Conservation (phyloP, 2,797 vertebrate species). For the Hypotaenidia philippensis region DNA sequence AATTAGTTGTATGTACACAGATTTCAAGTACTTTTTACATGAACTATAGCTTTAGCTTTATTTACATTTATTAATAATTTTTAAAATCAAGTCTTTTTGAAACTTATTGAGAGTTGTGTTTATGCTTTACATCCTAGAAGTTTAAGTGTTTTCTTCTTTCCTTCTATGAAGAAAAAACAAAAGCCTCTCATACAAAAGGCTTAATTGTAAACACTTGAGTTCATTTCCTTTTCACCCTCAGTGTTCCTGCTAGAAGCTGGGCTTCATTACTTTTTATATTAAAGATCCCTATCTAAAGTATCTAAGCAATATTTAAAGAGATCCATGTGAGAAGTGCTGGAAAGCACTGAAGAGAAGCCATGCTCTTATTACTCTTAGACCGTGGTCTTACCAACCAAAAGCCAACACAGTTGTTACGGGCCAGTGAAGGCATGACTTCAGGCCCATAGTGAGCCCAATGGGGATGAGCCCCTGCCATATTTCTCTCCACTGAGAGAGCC, state of each 20-base stretch:
- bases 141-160: background rate
- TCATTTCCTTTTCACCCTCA: background rate
- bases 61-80: background rate
- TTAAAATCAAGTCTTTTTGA: background rate
- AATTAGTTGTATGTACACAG: background rate
- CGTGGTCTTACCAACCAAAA: background rate
- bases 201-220: conserved; percentile 9
- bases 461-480: background rate
- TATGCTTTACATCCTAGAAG: background rate
- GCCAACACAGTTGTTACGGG: background rate
- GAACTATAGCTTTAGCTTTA: background rate
- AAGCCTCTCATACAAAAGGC: background rate
- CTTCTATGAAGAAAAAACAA: background rate
- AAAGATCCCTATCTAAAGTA: conserved; percentile 35
- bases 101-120: background rate
- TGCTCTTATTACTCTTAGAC: background rate
- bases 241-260: rapidly evolving
- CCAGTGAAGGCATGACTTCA: background rate
- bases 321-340: background rate
- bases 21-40: background rate
- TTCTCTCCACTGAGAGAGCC: background rate
- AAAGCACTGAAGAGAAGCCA: background rate
- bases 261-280: conserved; percentile 14
- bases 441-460: rapidly evolving
- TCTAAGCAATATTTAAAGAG: background rate